These are phyloP conservation scores for Drosophila subquinaria DNA, from an alignment of 2,888 invertebrate genomes.

Conservation along the genomic window DNA sequence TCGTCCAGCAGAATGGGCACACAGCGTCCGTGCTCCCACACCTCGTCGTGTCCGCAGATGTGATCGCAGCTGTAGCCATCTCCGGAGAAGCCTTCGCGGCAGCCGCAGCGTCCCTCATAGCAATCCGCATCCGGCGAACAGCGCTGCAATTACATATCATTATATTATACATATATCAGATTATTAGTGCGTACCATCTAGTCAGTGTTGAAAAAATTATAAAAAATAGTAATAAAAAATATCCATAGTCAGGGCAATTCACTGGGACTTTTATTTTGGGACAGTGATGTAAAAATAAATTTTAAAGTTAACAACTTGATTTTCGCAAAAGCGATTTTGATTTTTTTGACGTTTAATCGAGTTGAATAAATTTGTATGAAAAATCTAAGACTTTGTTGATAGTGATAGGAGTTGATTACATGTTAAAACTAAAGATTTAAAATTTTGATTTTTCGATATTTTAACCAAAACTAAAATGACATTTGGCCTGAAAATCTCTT, in stretches of 20 bases:
- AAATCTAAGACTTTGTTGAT: no score
- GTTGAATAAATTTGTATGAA: no score
- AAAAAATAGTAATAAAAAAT: neutral
- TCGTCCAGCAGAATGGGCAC: slow-evolving; percentile 77
- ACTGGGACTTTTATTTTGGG: neutral
- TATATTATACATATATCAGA: neutral
- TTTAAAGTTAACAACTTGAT: no score
- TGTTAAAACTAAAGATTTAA: no score
- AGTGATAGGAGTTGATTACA: no score
- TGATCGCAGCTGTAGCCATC: slow-evolving; percentile 87
- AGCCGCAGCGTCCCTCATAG: slow-evolving; percentile 90
- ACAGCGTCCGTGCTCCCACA: slow-evolving; percentile 83
- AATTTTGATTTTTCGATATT: no score
- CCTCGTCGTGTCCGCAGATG: slow-evolving; percentile 80
- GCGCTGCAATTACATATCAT: slow-evolving; percentile 56
- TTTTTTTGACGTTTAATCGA: no score
- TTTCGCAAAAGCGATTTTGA: no score
- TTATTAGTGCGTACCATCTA: neutral
- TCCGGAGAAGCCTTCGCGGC: slow-evolving; percentile 90
- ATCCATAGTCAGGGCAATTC: neutral
- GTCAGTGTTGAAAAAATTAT: neutral
- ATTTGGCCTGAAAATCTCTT: no score
- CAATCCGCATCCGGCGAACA: slow-evolving; percentile 91
- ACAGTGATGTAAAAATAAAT: no score
- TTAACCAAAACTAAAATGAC: no score